A percentile compares a stretch with the other conserved stretches of the same genome.
These are phyloP conservation scores for Drosophila percnosoma DNA, from an alignment of 2,888 invertebrate species.

Conservation along the genomic window DNA sequence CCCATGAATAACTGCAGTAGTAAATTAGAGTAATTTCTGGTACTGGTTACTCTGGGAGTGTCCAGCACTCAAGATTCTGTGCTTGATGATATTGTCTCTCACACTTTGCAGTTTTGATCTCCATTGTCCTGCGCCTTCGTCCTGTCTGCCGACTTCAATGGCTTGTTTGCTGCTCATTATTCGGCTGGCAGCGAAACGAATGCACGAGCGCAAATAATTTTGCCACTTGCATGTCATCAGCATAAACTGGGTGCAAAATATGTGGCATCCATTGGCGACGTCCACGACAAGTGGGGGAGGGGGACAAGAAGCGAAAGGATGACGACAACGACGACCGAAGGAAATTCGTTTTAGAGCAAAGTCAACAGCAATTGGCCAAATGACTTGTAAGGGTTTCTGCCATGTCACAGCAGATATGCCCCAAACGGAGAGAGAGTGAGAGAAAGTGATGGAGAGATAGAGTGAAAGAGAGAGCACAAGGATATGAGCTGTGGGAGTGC, in stretches of 20 bases:
- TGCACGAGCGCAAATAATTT: conserved; percentile 75
- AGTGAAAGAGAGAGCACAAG: conserved; percentile 1
- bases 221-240: conserved; percentile 83
- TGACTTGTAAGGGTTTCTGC: conserved; percentile 72
- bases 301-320: background rate
- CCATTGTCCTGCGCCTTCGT: conserved; percentile 26
- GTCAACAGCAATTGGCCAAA: conserved; percentile 83
- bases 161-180: conserved; percentile 82
- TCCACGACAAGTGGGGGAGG: background rate
- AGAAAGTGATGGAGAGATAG: background rate
- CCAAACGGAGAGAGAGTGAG: background rate
- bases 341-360: conserved; percentile 73
- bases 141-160: conserved; percentile 58
- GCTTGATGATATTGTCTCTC: conserved; percentile 20
- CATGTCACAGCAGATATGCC: conserved; percentile 3
- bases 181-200: conserved; percentile 62
- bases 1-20: conserved; percentile 12
- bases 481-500: conserved; percentile 21
- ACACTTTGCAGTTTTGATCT: conserved; percentile 12
- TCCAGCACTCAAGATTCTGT: background rate
- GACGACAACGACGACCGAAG: conserved; percentile 47
- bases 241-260: conserved; percentile 83
- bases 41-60: background rate
- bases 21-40: conserved; percentile 6
- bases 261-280: conserved; percentile 62